phyloP scores from a whole-genome alignment of 64 coral and sea anemone species.

The Anthopleura sola region DNA sequence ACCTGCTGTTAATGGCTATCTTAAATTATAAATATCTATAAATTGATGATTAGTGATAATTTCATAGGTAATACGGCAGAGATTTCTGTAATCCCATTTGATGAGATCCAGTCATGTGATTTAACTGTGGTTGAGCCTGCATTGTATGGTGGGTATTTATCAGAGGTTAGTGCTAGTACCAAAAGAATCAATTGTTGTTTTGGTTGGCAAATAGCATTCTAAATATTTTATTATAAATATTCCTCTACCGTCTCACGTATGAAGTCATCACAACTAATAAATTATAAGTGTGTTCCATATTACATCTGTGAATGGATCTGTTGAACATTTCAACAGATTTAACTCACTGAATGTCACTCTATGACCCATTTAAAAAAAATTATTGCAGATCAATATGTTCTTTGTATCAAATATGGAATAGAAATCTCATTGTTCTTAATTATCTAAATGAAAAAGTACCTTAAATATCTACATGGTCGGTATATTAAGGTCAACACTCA shows the following conservation, averaged over 20 bases:
- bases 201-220: background rate
- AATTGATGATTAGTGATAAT: background rate
- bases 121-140: too few species aligned
- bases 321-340: background rate
- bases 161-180: too few species aligned
- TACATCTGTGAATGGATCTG: background rate
- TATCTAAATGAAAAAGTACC: too few species aligned
- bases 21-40: background rate
- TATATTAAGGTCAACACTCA: too few species aligned
- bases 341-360: background rate
- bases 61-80: background rate
- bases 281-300: background rate
- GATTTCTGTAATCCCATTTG: background rate
- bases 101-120: background rate
- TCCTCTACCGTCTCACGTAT: background rate
- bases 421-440: too few species aligned
- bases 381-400: background rate
- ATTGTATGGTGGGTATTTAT: too few species aligned
- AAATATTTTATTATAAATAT: background rate
- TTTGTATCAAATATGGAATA: background rate
- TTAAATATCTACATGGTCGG: too few species aligned
- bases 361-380: background rate
- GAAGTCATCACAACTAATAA: background rate
- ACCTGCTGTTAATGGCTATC: background rate
- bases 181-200: too few species aligned